Conservation (phyloP, 2,797 vertebrate species). For the Lithobates sylvaticus region DNA sequence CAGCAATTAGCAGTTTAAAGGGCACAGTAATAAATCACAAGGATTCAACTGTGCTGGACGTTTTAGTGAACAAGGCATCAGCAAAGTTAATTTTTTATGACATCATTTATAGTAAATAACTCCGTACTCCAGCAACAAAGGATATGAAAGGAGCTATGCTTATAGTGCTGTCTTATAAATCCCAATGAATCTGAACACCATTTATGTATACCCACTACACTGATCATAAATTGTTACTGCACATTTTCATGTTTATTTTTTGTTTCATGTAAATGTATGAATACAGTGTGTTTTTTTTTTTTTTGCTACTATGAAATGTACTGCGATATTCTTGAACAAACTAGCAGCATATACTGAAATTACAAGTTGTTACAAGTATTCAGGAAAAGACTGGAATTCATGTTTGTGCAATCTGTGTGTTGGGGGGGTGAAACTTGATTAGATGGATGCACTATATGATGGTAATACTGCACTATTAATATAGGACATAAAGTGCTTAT, state of each 20-base stretch:
- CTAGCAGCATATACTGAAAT: background rate
- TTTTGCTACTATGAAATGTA: conserved; percentile 20
- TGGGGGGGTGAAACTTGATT: background rate
- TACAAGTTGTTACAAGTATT: background rate
- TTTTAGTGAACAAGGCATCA: no score
- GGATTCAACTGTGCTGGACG: background rate
- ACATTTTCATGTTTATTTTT: conserved; percentile 1
- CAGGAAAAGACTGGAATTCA: conserved; percentile 27
- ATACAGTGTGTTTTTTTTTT: background rate
- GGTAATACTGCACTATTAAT: conserved; percentile 33
- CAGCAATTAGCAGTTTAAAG: no score
- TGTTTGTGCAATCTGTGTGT: conserved; percentile 7
- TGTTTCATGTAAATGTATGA: background rate
- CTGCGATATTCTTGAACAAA: conserved; percentile 27
- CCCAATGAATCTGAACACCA: background rate
- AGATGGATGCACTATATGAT: conserved; percentile 38
- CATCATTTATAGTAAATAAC: no score
- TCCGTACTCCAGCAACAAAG: background rate
- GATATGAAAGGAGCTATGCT: background rate
- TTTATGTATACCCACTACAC: background rate
- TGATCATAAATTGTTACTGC: conserved; percentile 25
- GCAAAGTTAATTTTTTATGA: background rate
- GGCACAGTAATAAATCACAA: background rate
- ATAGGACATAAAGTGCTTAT: conserved; percentile 14
- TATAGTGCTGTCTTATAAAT: background rate